A percentile compares a stretch with the other conserved stretches of the same genome.
Conservation (phyloP, 2,888 invertebrate genomes). For the Pyrocoelia pectoralis region DNA sequence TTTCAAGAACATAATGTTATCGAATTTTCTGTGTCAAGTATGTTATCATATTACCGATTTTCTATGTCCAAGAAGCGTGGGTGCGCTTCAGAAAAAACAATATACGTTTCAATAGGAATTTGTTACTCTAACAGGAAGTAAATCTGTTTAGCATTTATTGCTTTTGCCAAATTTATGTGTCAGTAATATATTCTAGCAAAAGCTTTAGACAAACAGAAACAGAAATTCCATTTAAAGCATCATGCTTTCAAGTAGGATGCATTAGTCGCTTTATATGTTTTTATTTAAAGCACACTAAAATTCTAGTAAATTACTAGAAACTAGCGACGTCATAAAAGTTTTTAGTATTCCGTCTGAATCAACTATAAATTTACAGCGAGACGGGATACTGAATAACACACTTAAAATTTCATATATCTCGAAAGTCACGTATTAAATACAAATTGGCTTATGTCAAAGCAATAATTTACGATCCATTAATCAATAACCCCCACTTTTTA, state of each 20-base stretch:
- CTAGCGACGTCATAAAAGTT: constrained; percentile 18
- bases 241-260: constrained; percentile 7
- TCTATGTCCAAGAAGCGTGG: constrained; percentile 7
- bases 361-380: constrained; percentile 41
- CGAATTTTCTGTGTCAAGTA: neutral
- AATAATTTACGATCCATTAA: constrained; percentile 18
- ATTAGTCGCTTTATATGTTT: neutral
- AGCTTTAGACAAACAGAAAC: constrained; percentile 23
- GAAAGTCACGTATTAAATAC: constrained; percentile 43
- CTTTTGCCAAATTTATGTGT: constrained; percentile 30
- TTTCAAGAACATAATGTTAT: constrained; percentile 23
- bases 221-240: constrained; percentile 19
- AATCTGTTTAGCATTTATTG: constrained; percentile 36
- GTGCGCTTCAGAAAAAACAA: neutral
- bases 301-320: constrained; percentile 22
- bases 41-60: neutral
- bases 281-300: constrained; percentile 5
- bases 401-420: constrained; percentile 45
- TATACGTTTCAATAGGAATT: constrained; percentile 25
- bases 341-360: constrained; percentile 41
- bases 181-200: constrained; percentile 28
- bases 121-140: constrained; percentile 29
- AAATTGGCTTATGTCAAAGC: constrained; percentile 42
- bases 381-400: constrained; percentile 42
- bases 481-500: neutral